These are phyloP conservation scores for Erpetoichthys calabaricus DNA, from an alignment of 2,797 vertebrate genomes.

Conservation along the genomic window DNA sequence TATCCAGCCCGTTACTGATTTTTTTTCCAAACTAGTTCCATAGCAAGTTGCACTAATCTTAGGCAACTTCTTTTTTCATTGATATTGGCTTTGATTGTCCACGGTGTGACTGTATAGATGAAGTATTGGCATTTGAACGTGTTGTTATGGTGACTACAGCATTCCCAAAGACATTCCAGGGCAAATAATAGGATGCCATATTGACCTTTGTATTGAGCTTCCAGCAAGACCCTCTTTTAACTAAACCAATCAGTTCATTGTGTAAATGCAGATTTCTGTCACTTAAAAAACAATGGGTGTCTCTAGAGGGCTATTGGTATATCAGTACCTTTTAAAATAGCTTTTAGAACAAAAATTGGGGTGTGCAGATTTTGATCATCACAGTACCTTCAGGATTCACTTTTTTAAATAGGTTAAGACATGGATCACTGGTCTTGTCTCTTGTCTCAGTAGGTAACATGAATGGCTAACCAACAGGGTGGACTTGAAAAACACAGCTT, in stretches of 20 bases:
- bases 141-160: conserved; percentile 47
- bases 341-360: conserved; percentile 20
- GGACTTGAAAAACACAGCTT: conserved; percentile 39
- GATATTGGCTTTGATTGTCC: too few relatives aligned
- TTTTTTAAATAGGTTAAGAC: conserved; percentile 19
- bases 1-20: too few relatives aligned
- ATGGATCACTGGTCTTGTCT: conserved; percentile 17
- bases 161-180: conserved; percentile 38
- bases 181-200: conserved; percentile 37
- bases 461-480: conserved; percentile 14
- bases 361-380: conserved; percentile 17
- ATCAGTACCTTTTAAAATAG: conserved; percentile 47
- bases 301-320: conserved; percentile 36
- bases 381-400: conserved; percentile 16
- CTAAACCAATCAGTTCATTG: conserved; percentile 42
- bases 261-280: conserved; percentile 51
- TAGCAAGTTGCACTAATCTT: too few relatives aligned
- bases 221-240: conserved; percentile 41
- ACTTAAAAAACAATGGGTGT: conserved; percentile 37
- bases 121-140: conserved; percentile 44
- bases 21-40: too few relatives aligned
- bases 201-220: conserved; percentile 43
- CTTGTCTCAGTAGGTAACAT: conserved; percentile 12
- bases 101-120: conserved; percentile 33
- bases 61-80: too few relatives aligned